Base-by-base conservation (phyloP, 2,888 invertebrate genomes). In the Julus scanicus region DNA sequence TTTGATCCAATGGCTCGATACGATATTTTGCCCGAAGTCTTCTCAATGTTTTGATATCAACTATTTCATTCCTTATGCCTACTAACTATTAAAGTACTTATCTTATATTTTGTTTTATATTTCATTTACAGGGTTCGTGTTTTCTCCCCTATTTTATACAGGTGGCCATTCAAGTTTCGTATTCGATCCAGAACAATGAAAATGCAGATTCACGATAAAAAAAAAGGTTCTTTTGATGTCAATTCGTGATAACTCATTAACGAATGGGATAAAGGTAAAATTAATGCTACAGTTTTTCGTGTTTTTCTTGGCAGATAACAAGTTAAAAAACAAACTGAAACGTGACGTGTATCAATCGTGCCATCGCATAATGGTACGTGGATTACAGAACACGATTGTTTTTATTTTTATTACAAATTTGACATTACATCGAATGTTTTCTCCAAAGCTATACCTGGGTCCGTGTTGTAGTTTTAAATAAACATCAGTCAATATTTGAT, bases 261-360 rank as follows among this genome's bases (percentile, higher is more conserved):
- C 57, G 57, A 57, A 17, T 71, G 71, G 6, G 71, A 71, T 71
- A 29, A 71, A 71, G 29, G 71, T 20, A 29, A 71, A 71, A n/a
- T 71, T 71, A 71, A 71, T 71, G 71, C 71, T 71, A 71, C 71
- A n/a, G 29, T 71, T 49, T 29, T 71, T 71, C 71, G 4, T 71
- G 71, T 71, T 71, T 71, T 71, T 71, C 29, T 29, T 29, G 0
- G 29, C 71, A 71, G 71, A 71, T 71, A 63, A 63, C 63, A 20
- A 71, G 29, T 71, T 29, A 71, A 71, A 71, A 29, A 71, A 71
- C 20, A 63, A 20, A 71, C 71, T 5, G 17, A 71, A 71, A 71
- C 71, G 71, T 71, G 71, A 71, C 71, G 71, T 71, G 71, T n/a
- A 29, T 71, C 20, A 29, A 71, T 29, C 71, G 29, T 71, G n/a